Evolutionary conservation across 2,888 invertebrate genomes (phyloP), one percentile per base, ranked within the genome.

Genomic region (Drosophila formosana): DNA sequence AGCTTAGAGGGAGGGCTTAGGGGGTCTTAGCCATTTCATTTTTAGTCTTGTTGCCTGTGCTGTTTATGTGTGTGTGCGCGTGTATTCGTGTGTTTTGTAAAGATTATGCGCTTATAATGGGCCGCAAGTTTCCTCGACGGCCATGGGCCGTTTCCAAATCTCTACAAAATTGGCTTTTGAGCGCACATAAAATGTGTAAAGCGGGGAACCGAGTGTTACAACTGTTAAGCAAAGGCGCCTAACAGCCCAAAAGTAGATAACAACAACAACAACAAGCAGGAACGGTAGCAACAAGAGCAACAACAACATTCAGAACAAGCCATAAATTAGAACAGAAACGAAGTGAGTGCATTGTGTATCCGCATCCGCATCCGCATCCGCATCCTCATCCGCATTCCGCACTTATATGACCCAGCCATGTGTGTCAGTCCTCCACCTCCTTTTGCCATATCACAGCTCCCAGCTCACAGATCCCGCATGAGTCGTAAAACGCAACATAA

Each of bases 141-240:
- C 72, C 66, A 72, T 66, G 60, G 72, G 52, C 75, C 67, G 63
- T 65, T 75, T 47, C 61, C 72, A 80, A 84, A 84, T 84, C 84
- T 85, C 88, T 85, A 85, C 88, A 68, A 85, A 88, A 85, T 88
- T 85, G 88, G 85, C 88, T 85, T 85, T 85, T 88, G 85, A 85
- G 88, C 82, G 81, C 78, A 85, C 85, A 84, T 84, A 84, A 84
- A 84, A 84, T 84, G 83, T 75, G 85, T 79, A 72, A 87, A 78
- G 72, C 75, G 73, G 84, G 75, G 43, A 47, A 58, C 51, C 72
- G 82, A 71, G 67, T 72, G 74, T 83, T 74, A 83, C 79, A 81
- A 72, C 87, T 78, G 82, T 71, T 76, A 81, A 80, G 74, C 81
- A 66, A 76, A 75, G 77, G 62, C 70, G 60, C 69, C 55, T 69